A percentile compares a stretch with the other conserved stretches of the same genome.
phyloP scores from a whole-genome alignment of 2,113 vertebrate genomes.

The Calidris pygmaea region DNA sequence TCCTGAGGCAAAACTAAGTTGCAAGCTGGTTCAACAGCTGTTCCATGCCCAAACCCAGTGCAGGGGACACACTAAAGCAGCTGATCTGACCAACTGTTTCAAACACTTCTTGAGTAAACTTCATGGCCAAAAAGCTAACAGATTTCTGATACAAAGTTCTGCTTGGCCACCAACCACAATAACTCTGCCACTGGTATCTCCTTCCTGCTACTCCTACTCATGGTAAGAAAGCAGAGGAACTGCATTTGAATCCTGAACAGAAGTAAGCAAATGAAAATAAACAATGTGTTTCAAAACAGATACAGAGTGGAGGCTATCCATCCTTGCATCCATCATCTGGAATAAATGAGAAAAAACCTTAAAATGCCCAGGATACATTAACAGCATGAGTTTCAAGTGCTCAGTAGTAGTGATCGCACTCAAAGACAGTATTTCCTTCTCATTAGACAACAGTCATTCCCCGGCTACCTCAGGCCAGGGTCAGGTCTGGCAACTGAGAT shows the following conservation, averaged over 20 bases:
- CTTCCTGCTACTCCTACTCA: not conserved
- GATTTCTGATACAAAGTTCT: not conserved
- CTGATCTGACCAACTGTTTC: not conserved
- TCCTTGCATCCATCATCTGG: not conserved
- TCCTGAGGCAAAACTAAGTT: not conserved
- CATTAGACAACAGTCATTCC: not conserved
- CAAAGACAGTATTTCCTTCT: not conserved
- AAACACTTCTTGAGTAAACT: not conserved
- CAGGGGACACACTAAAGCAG: not conserved
- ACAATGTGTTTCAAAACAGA: not conserved
- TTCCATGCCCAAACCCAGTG: not conserved
- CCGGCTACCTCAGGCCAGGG: not conserved
- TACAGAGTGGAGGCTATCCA: not conserved
- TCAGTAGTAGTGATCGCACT: fast-evolving
- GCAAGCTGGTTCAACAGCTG: not conserved
- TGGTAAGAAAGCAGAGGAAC: not conserved
- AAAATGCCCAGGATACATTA: not conserved
- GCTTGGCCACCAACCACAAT: not conserved
- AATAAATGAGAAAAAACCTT: not conserved
- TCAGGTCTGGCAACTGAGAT: not conserved
- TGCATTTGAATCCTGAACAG: not conserved
- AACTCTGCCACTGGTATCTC: not conserved
- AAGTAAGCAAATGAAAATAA: not conserved
- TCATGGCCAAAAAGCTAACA: not conserved
- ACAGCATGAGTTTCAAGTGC: not conserved